Conservation (phyloP, 2,113 vertebrate genomes). For the Narcine bancroftii region DNA sequence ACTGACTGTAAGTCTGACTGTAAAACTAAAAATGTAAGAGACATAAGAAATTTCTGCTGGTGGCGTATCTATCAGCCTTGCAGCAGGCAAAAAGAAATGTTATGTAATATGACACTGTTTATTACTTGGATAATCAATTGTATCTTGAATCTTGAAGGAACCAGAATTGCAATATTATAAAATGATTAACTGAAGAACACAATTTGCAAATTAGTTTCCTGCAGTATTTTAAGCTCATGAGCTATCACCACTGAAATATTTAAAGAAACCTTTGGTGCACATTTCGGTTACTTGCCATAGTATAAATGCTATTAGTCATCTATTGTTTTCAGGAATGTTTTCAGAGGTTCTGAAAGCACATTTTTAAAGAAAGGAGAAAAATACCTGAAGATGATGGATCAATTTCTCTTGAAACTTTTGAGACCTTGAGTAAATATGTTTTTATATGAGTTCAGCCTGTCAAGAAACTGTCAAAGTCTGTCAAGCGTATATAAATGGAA, state of each 20-base stretch:
- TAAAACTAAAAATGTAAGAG: no score
- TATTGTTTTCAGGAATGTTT: background rate
- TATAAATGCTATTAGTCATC: background rate
- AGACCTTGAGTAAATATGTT: background rate
- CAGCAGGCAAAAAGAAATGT: no score
- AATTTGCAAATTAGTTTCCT: background rate
- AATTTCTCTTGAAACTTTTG: background rate
- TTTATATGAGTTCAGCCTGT: background rate
- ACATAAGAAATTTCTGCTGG: no score
- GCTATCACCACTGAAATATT: background rate
- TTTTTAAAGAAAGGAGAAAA: background rate
- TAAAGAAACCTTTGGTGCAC: background rate
- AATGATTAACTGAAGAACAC: background rate
- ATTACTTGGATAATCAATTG: no score
- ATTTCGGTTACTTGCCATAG: background rate
- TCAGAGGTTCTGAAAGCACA: background rate
- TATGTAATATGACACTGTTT: no score
- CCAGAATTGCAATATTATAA: constrained; percentile 3
- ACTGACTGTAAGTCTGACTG: no score
- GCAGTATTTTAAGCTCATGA: background rate
- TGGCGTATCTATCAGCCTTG: no score
- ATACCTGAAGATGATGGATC: background rate
- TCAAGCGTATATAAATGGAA: background rate
- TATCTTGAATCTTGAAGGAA: no score
- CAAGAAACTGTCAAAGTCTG: background rate